phyloP scores from a whole-genome alignment of 2,797 vertebrate species.

The Cuniculus paca region DNA sequence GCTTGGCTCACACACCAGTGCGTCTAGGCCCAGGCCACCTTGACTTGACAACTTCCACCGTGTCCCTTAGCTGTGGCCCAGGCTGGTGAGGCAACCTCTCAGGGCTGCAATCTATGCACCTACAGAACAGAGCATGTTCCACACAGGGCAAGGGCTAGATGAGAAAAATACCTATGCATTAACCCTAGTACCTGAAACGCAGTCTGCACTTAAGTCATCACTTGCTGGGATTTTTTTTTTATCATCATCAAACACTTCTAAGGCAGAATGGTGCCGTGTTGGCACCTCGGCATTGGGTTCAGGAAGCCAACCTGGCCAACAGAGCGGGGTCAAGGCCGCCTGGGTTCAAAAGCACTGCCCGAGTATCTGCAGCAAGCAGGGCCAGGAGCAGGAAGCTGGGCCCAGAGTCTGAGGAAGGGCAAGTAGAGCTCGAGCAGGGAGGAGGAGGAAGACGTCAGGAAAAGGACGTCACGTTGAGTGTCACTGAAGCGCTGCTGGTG shows the following conservation, averaged over 20 bases:
- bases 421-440: background rate
- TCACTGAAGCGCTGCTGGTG: accelerated
- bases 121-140: too few relatives aligned
- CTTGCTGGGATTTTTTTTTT: background rate
- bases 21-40: too few relatives aligned
- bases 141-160: background rate
- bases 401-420: background rate
- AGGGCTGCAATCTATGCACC: background rate
- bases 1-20: background rate
- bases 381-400: background rate
- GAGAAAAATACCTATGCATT: background rate
- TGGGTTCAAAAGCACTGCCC: background rate
- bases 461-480: background rate
- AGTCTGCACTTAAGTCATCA: background rate
- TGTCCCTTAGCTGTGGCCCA: background rate
- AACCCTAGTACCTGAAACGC: background rate
- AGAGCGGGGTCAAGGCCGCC: too few relatives aligned
- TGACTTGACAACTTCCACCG: background rate
- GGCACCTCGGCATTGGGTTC: background rate
- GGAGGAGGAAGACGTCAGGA: background rate
- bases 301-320: too few relatives aligned
- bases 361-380: background rate
- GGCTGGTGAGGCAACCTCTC: background rate
- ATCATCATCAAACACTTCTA: background rate
- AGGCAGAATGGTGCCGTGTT: background rate